Conservation (phyloP, 2,113 vertebrate species). For the Panthera tigris region DNA sequence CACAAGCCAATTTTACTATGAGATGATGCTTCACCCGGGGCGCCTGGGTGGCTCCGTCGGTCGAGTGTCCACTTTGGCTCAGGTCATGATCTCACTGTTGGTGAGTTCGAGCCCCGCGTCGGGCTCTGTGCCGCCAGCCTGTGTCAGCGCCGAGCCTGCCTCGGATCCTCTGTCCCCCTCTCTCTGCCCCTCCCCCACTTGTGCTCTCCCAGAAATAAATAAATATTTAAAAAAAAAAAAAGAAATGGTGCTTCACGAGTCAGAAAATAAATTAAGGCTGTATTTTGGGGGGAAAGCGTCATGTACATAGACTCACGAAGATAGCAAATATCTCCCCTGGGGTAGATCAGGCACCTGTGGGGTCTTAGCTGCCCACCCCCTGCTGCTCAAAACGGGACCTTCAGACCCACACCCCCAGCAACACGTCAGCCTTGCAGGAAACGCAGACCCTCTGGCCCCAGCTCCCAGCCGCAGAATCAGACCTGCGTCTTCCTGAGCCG, state of each 20-base stretch:
- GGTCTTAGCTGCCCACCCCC: rapidly evolving
- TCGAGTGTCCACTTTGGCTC: no score
- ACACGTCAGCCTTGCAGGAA: rapidly evolving
- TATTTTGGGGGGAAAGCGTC: neutral
- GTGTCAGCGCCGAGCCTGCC: no score
- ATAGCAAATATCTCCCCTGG: neutral
- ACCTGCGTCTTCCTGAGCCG: neutral
- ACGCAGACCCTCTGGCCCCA: rapidly evolving
- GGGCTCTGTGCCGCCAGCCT: no score
- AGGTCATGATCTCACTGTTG: no score
- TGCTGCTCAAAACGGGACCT: neutral
- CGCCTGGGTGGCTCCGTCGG: no score
- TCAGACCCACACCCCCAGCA: rapidly evolving
- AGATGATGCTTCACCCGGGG: neutral
- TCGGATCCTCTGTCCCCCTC: no score
- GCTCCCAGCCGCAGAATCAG: neutral
- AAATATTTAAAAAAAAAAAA: no score
- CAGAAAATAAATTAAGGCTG: neutral
- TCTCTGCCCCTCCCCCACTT: no score
- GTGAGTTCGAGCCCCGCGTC: no score
- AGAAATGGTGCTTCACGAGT: neutral
- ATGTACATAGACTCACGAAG: neutral
- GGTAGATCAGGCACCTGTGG: neutral
- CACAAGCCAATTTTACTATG: neutral
- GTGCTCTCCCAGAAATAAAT: no score